These are phyloP conservation scores for Acanthosepion lycidas DNA, from an alignment of 2,888 invertebrate genomes.

Conservation along the genomic window DNA sequence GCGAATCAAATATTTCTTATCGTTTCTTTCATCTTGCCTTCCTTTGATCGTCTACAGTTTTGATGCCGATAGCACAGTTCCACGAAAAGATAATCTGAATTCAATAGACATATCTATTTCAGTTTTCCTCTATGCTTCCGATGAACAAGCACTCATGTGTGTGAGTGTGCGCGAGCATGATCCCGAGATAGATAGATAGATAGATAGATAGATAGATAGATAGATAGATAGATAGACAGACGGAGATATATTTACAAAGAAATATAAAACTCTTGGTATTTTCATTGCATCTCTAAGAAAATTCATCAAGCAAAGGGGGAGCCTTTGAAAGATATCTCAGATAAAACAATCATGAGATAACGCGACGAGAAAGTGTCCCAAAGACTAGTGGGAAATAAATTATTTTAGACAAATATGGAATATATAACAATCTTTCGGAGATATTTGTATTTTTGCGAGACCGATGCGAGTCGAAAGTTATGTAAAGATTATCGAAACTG, in stretches of 20 bases:
- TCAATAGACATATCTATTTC: not conserved
- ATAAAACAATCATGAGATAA: no score
- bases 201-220: not conserved
- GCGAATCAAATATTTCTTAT: conserved; percentile 13
- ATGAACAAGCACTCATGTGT: not conserved
- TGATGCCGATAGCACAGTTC: not conserved
- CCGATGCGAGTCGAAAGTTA: no score
- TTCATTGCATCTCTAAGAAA: no score
- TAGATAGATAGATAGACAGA: not conserved
- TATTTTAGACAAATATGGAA: no score
- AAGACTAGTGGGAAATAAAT: no score
- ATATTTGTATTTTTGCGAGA: no score
- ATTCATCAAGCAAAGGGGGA: no score
- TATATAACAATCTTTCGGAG: no score
- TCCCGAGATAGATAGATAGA: not conserved
- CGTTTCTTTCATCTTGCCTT: not conserved
- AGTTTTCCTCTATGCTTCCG: not conserved
- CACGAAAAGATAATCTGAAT: not conserved
- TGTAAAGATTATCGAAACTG: no score
- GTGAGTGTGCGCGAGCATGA: not conserved
- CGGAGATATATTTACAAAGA: not conserved
- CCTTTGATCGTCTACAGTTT: not conserved
- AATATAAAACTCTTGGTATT: no score
- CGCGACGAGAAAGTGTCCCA: no score
- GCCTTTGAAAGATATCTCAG: no score